Evolutionary conservation across 2,113 vertebrate species (phyloP).

Genomic region (Grantiella picta): DNA sequence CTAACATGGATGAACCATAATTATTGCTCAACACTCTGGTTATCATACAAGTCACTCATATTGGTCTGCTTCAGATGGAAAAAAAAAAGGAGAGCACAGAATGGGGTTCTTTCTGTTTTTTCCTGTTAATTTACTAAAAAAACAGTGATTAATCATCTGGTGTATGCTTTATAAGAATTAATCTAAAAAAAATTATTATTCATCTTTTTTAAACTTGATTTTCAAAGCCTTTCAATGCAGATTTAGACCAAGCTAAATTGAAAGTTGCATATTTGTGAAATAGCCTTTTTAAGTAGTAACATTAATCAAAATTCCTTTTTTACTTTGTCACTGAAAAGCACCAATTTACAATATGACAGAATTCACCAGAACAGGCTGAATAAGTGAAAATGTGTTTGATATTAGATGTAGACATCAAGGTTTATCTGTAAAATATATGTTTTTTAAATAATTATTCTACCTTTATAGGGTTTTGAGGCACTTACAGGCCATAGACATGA

Average conservation of each 20-base stretch:
- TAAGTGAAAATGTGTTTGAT: not conserved
- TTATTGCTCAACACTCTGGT: not conserved
- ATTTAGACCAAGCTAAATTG: not conserved
- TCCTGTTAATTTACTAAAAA: not conserved
- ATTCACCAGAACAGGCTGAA: not conserved
- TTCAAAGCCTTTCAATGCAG: not conserved
- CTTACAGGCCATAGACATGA: not conserved
- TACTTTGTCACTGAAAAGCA: not conserved
- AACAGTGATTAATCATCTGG: not conserved
- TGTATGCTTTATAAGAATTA: not conserved
- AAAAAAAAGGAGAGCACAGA: not conserved
- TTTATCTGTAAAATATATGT: not conserved
- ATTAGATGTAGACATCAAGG: not conserved
- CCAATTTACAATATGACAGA: not conserved
- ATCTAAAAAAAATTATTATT: not conserved
- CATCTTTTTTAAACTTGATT: not conserved
- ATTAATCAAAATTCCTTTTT: not conserved
- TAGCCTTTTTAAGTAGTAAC: not conserved
- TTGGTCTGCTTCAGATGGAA: not conserved
- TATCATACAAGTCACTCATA: not conserved
- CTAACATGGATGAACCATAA: not conserved
- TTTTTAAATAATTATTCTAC: not conserved
- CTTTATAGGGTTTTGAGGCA: not conserved
- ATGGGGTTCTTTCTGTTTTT: not conserved
- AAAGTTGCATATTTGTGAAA: not conserved